Conservation (phyloP, 2,113 vertebrate genomes). For the Prochilodus magdalenae region DNA sequence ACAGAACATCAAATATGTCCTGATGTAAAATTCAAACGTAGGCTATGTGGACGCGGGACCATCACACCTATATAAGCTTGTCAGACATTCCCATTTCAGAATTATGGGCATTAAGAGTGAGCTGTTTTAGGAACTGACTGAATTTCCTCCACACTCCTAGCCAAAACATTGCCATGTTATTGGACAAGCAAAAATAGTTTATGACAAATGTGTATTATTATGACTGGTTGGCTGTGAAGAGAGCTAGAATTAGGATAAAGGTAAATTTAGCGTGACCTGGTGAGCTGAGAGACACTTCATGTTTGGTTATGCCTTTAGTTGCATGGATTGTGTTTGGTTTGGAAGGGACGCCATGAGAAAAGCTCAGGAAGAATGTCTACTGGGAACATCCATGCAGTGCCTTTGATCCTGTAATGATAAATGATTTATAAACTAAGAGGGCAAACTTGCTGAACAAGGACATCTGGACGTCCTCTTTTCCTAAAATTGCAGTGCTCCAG, state of each 20-base stretch:
- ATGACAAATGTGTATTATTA: background rate
- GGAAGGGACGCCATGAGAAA: background rate
- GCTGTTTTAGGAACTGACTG: background rate
- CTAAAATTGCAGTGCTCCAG: background rate
- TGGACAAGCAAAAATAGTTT: background rate
- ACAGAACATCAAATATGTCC: too few relatives aligned
- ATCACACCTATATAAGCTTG: too few relatives aligned
- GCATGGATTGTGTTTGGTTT: conserved; percentile 2
- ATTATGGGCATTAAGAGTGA: too few relatives aligned
- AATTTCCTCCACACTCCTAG: too few relatives aligned
- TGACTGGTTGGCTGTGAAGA: background rate
- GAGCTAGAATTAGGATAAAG: background rate
- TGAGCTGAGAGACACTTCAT: background rate
- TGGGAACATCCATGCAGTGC: background rate
- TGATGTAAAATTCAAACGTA: too few relatives aligned
- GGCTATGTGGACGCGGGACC: too few relatives aligned
- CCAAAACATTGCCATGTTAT: background rate
- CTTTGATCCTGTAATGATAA: conserved; percentile 19
- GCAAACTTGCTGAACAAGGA: background rate
- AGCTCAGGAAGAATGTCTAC: too few relatives aligned
- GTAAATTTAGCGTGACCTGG: background rate
- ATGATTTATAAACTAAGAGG: background rate
- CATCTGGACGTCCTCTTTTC: background rate
- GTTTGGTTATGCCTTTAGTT: background rate
- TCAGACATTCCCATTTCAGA: too few relatives aligned